Evolutionary conservation across 2,888 invertebrate genomes (phyloP).

Genomic region (Tortricodes alternella): DNA sequence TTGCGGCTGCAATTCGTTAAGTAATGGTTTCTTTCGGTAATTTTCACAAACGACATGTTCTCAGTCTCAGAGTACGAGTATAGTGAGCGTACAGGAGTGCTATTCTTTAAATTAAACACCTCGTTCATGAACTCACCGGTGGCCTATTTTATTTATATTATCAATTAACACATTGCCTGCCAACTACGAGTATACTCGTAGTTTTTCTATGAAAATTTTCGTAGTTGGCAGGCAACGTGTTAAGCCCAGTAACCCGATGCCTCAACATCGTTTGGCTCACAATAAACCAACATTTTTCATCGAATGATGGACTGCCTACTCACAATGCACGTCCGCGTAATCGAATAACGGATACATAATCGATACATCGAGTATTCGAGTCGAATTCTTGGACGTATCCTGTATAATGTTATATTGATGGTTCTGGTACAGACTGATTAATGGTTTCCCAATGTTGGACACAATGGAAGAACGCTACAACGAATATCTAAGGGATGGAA

Average conservation of each 20-base stretch:
- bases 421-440: constrained; percentile 80
- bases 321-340: constrained; percentile 67
- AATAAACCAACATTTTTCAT: constrained; percentile 63
- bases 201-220: no score
- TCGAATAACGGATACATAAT: constrained; percentile 78
- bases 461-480: constrained; percentile 66
- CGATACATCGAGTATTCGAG: constrained; percentile 73
- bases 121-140: no score
- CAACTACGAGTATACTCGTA: no score
- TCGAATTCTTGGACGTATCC: constrained; percentile 77
- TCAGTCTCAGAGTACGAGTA: no score
- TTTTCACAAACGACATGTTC: no score
- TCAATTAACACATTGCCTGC: no score
- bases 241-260: constrained; percentile 32
- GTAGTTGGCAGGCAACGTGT: no score
- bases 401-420: constrained; percentile 80
- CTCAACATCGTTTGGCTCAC: constrained; percentile 39
- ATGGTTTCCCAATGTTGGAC: constrained; percentile 70
- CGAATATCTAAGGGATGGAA: constrained; percentile 50
- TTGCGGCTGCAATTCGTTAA: no score
- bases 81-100: no score
- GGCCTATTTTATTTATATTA: no score
- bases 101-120: no score
- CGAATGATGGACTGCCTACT: constrained; percentile 69
- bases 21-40: no score